Evolutionary conservation across 2,113 vertebrate species (phyloP), one percentile per base, ranked within the genome.

Genomic region (Amphiprion percula): DNA sequence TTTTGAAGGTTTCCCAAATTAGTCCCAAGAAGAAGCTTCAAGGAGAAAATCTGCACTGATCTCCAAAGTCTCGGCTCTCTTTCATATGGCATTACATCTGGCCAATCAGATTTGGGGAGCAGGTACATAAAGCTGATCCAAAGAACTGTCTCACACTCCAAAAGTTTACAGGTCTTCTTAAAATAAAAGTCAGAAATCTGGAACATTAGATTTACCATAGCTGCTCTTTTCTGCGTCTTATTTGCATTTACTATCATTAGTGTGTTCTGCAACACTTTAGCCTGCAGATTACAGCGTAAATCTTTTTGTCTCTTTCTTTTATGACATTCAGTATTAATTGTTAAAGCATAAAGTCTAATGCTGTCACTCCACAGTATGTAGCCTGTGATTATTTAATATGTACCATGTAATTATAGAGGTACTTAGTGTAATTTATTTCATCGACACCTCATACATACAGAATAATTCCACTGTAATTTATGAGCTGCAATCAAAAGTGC

Each of bases 1-100:
- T 78, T 80, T 9, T 63, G 73, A 79, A 83, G 73, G 11, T 23
- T 39, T 33, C 71, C 24, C n/a, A 80, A 67, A 68, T 82, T n/a
- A 60, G 63, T 68, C 67, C 49, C 49, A 47, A 55, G 53, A 71
- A 37, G 46, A 75, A 72, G 28, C 53, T 88, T 78, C 30, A 58
- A 79, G 73, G 47, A 66, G 69, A 64, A 37, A 41, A 53, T 75
- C 14, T 58, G 15, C 47, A 50, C 62, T 30, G 28, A 63, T 61
- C 46, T 58, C 39, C 54, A 24, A 37, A 74, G n/a, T 44, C 65
- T 28, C 9, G 10, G 50, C 33, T 17, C 16, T 60, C 49, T 61
- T 76, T 53, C 37, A 74, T n/a, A 55, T 63, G 12, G 30, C 30
- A 30, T 68, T 55, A 10, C 55, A 80, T 30, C 33, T 33, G 56